Conservation (phyloP, 1,140 invertebrate species). For the Coelopa frigida region DNA sequence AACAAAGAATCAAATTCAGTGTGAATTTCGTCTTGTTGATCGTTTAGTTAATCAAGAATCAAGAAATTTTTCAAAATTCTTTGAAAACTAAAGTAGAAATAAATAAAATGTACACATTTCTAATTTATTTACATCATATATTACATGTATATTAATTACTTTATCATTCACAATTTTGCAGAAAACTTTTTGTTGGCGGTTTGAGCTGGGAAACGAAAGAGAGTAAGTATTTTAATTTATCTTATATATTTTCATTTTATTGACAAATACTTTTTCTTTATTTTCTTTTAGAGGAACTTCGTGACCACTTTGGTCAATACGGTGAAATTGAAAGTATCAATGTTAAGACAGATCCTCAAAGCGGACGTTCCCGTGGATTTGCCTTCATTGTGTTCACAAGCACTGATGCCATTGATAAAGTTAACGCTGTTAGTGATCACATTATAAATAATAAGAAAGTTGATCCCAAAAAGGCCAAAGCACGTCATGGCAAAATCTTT, state of each 20-base stretch:
- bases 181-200: conserved; percentile 96
- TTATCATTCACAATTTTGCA: conserved; percentile 51
- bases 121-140: not conserved
- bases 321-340: conserved; percentile 90
- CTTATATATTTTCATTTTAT: not conserved
- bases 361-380: conserved; percentile 83
- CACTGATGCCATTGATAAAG: conserved; percentile 84
- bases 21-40: too few relatives aligned
- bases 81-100: not conserved
- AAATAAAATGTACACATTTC: not conserved
- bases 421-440: conserved; percentile 77
- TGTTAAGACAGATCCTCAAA: conserved; percentile 87
- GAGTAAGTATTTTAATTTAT: conserved; percentile 63
- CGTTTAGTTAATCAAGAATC: too few relatives aligned
- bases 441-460: conserved; percentile 90
- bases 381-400: conserved; percentile 91
- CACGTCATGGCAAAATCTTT: conserved; percentile 89
- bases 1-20: too few relatives aligned
- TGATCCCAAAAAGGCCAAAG: conserved; percentile 91
- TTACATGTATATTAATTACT: not conserved
- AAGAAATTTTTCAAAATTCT: not conserved
- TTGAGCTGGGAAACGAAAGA: conserved; percentile 96
- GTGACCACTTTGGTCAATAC: conserved; percentile 82
- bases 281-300: conserved; percentile 76
- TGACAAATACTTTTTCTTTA: conserved; percentile 4